phyloP scores from a whole-genome alignment of 2,113 vertebrate genomes.

The Nycticorax nycticorax region DNA sequence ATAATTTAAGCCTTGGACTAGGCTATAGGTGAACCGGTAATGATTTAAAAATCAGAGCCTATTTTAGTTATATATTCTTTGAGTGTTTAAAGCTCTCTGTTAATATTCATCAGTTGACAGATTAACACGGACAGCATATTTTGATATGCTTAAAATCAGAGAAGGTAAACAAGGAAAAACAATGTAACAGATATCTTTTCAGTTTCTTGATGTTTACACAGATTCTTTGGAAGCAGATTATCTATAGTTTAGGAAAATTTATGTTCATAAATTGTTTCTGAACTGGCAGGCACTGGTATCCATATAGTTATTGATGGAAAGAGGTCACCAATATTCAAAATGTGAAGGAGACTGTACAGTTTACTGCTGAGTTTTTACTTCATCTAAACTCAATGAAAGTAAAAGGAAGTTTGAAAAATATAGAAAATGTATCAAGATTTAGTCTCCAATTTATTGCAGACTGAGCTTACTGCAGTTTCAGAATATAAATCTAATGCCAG shows the following conservation, averaged over 20 bases:
- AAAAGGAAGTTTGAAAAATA: neutral
- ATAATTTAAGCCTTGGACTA: neutral
- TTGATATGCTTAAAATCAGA: neutral
- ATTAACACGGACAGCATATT: neutral
- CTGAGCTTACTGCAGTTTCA: neutral
- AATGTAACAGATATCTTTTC: neutral
- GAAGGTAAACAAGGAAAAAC: neutral
- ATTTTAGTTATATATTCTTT: neutral
- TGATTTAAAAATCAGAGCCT: neutral
- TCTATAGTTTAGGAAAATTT: neutral
- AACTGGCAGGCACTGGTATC: neutral
- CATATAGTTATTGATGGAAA: neutral
- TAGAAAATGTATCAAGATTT: neutral
- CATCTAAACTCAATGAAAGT: neutral
- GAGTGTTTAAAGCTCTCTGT: neutral
- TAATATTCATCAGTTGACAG: neutral
- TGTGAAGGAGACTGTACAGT: neutral
- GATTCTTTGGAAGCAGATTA: neutral
- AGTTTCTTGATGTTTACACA: neutral
- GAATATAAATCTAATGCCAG: neutral
- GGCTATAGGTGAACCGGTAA: neutral
- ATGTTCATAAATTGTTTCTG: neutral
- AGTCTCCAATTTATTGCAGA: neutral
- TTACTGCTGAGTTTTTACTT: neutral
- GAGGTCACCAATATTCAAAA: neutral